Base-by-base conservation (phyloP, 1,140 invertebrate species). In the Xylocopa sonorina region DNA sequence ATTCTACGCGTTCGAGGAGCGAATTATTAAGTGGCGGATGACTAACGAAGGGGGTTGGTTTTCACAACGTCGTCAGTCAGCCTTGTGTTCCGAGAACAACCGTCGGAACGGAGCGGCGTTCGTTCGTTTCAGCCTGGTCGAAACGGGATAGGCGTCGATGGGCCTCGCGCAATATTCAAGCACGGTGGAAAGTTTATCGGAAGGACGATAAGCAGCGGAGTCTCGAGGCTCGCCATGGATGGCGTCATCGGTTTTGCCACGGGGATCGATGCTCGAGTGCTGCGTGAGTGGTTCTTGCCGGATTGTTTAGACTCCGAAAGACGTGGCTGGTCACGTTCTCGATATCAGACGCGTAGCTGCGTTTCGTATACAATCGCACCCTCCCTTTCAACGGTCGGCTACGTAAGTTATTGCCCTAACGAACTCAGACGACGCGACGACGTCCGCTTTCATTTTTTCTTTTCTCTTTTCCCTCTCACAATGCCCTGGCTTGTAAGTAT, bases 241-340 rank as follows among this genome's bases (percentile, higher is more conserved):
- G 86, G 87, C 83, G 87, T 89, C 84, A 86, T 89, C 82, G 69
- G 77, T 90, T 86, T 87, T 83, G 80, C 81, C 82, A 66, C 57
- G 68, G 14, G 75, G 74, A 78, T 60, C 72, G 77, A 72, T 78
- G 76, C 29, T 50, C n/a, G 50, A 78, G 79, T 67, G 72, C 79
- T 64, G 74, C 84, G 77, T 80, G 76, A 85, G 81, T 80, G 83
- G 78, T 88, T 85, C 80, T 66, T 62, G 46, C 43, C 75, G 60
- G 58, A n/a, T 88, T 89, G 87, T 90, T 89, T 89, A 90, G 89
- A 85, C 87, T 90, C 66, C 69, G 73, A 84, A 76, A 90, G 63
- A 57, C 63, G 77, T 80, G 80, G 78, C 87, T 78, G 78, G 87
- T 90, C 89, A 90, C 88, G 89, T 90, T 89, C 80, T 34, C 80